A percentile compares a stretch with the other conserved stretches of the same genome.
phyloP scores from a whole-genome alignment of 2,797 vertebrate genomes.

The Oryzias sinensis region DNA sequence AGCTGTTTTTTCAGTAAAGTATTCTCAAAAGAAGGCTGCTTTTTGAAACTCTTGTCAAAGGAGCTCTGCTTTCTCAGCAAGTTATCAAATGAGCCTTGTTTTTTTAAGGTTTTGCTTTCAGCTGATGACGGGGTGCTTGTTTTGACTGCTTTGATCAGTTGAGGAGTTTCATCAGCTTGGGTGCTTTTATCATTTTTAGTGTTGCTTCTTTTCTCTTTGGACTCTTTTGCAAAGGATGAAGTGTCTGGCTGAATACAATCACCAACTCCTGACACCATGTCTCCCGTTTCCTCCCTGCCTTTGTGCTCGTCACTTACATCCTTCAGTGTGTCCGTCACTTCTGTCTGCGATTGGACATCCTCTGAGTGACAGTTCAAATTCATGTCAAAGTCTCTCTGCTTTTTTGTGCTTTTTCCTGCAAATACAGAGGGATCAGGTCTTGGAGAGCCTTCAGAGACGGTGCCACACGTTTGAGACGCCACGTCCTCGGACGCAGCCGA shows the following conservation, averaged over 20 bases:
- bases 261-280: conserved; percentile 7
- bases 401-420: conserved; percentile 68
- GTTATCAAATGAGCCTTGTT: conserved; percentile 70
- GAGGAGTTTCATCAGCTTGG: conserved; percentile 59
- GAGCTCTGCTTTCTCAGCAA: conserved; percentile 65
- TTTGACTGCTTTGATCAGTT: conserved; percentile 42
- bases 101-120: conserved; percentile 63
- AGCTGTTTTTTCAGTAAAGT: conserved; percentile 65
- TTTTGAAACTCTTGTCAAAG: conserved; percentile 70
- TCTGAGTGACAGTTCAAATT: conserved; percentile 68
- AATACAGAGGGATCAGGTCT: conserved; percentile 25
- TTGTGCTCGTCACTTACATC: conserved; percentile 35
- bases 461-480: conserved; percentile 76
- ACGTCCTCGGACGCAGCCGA: conserved; percentile 81
- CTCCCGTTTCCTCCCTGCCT: conserved; percentile 24
- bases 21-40: conserved; percentile 71
- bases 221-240: conserved; percentile 11
- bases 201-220: conserved; percentile 44
- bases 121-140: conserved; percentile 31
- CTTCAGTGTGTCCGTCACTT: conserved; percentile 53
- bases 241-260: conserved; percentile 30
- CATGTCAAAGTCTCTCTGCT: conserved; percentile 60
- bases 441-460: conserved; percentile 75
- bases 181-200: conserved; percentile 67
- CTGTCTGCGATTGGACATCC: conserved; percentile 74